Percentiles rank a stretch among this genome's conserved stretches.
These are phyloP conservation scores for Vanessa tameamea DNA, from an alignment of 1,140 invertebrate species.

Conservation along the genomic window DNA sequence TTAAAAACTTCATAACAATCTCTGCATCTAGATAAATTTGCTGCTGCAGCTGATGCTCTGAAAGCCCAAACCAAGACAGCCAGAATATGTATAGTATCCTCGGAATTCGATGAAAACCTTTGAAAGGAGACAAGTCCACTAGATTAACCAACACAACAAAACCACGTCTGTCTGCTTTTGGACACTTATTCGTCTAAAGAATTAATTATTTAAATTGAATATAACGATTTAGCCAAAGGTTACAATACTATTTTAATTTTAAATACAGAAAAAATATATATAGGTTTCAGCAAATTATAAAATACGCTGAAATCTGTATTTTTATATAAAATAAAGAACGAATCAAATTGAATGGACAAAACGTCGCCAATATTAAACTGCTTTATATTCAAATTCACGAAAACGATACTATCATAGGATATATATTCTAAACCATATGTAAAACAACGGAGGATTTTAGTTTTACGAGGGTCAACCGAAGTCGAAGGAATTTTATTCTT, in stretches of 20 bases:
- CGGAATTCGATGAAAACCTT: too few relatives aligned
- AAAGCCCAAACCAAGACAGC: too few relatives aligned
- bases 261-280: not conserved
- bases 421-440: slow-evolving; percentile 26
- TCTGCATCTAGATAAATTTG: too few relatives aligned
- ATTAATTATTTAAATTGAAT: too few relatives aligned
- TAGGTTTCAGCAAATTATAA: not conserved
- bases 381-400: slow-evolving; percentile 10
- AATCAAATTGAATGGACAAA: not conserved
- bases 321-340: not conserved
- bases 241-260: not conserved
- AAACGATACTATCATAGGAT: slow-evolving; percentile 19
- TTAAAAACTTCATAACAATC: too few relatives aligned
- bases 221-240: too few relatives aligned
- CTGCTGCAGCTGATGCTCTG: too few relatives aligned
- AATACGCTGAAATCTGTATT: not conserved
- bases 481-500: slow-evolving; percentile 27
- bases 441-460: slow-evolving; percentile 12
- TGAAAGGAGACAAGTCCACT: too few relatives aligned
- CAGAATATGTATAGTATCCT: too few relatives aligned
- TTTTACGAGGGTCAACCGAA: slow-evolving; percentile 34
- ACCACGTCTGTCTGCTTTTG: too few relatives aligned
- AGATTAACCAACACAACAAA: too few relatives aligned
- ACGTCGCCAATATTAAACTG: not conserved
- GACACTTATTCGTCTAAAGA: too few relatives aligned